Evolutionary conservation across 1,140 invertebrate species (phyloP).

Genomic region (Diabrotica virgifera): DNA sequence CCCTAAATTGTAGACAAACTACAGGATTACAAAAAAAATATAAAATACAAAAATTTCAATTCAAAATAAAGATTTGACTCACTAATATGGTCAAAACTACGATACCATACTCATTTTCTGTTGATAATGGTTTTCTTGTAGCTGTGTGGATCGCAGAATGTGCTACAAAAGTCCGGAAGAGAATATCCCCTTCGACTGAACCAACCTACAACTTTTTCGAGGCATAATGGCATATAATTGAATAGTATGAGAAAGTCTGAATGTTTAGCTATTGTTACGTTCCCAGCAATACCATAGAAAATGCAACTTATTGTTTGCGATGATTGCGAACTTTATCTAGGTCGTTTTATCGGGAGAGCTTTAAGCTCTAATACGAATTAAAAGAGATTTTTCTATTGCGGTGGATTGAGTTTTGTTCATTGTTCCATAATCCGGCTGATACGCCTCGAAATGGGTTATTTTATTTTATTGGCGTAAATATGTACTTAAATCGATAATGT

Average conservation of each 20-base stretch:
- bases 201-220: not conserved
- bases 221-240: not conserved
- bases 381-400: not conserved
- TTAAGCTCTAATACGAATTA: not conserved
- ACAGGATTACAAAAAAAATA: too few relatives aligned
- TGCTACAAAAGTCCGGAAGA: too few relatives aligned
- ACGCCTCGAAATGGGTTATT: not conserved
- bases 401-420: not conserved
- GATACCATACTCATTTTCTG: too few relatives aligned
- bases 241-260: not conserved
- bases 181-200: too few relatives aligned
- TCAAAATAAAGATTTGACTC: too few relatives aligned
- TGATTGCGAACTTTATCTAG: not conserved
- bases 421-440: not conserved
- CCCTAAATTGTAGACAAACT: too few relatives aligned
- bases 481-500: too few relatives aligned
- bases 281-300: not conserved
- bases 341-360: not conserved
- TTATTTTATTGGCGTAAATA: not conserved
- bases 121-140: too few relatives aligned
- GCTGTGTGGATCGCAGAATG: too few relatives aligned
- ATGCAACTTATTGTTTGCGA: not conserved
- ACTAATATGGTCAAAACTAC: too few relatives aligned
- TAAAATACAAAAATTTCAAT: too few relatives aligned
- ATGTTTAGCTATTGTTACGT: not conserved